phyloP scores from a whole-genome alignment of 2,797 vertebrate genomes.

The Melanotaenia maccullochi region DNA sequence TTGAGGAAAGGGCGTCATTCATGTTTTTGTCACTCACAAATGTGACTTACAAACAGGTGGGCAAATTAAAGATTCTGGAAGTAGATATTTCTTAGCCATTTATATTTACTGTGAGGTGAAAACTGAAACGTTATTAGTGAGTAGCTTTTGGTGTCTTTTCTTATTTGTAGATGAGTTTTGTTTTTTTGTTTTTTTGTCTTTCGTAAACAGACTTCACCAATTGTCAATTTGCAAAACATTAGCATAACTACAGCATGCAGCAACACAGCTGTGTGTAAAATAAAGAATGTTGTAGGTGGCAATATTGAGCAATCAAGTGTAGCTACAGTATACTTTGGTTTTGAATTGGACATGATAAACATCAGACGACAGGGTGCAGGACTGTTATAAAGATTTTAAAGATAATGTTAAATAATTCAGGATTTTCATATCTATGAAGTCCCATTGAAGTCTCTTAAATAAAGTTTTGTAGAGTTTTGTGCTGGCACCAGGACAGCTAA shows the following conservation, averaged over 20 bases:
- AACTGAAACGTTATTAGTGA: slow-evolving; percentile 35
- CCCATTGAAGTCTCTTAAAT: background rate
- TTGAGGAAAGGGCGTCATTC: slow-evolving; percentile 58
- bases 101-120: slow-evolving; percentile 35
- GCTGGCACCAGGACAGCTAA: background rate
- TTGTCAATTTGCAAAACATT: slow-evolving; percentile 55
- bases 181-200: slow-evolving; percentile 22
- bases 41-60: slow-evolving; percentile 54
- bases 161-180: slow-evolving; percentile 11
- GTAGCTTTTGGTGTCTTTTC: slow-evolving; percentile 35
- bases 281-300: slow-evolving; percentile 51
- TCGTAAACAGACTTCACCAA: slow-evolving; percentile 38
- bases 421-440: slow-evolving; percentile 23
- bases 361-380: slow-evolving; percentile 24
- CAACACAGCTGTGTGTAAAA: slow-evolving; percentile 39
- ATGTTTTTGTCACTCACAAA: slow-evolving; percentile 58
- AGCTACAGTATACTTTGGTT: slow-evolving; percentile 28
- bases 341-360: slow-evolving; percentile 61
- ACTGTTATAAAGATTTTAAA: slow-evolving; percentile 35
- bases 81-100: slow-evolving; percentile 39
- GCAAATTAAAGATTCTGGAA: slow-evolving; percentile 40
- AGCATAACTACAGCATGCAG: slow-evolving; percentile 50
- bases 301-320: slow-evolving; percentile 56
- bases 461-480: slow-evolving; percentile 7
- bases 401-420: slow-evolving; percentile 36